phyloP scores from a whole-genome alignment of 2,113 vertebrate species.

The Podiceps cristatus region DNA sequence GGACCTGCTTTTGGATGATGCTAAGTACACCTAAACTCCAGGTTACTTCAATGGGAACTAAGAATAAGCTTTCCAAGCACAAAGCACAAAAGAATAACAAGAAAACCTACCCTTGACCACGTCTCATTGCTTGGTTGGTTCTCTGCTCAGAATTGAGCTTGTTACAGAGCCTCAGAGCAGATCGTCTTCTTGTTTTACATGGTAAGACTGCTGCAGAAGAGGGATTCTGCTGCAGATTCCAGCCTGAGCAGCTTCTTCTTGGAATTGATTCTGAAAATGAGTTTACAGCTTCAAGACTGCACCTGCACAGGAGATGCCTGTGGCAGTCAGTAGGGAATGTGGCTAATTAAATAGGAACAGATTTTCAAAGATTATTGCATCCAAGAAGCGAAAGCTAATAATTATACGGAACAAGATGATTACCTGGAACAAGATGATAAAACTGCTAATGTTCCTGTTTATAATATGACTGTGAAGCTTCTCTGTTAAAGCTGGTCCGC shows the following conservation, averaged over 20 bases:
- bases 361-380: constrained; percentile 65
- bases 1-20: neutral
- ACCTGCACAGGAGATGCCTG: constrained; percentile 67
- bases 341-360: constrained; percentile 61
- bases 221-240: constrained; percentile 19
- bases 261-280: constrained; percentile 30
- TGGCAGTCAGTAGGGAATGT: constrained; percentile 63
- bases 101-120: neutral
- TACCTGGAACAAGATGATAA: constrained; percentile 68
- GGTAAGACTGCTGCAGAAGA: neutral
- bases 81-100: neutral
- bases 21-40: neutral
- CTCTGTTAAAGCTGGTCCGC: neutral
- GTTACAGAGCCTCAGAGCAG: neutral
- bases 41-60: neutral
- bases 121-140: neutral
- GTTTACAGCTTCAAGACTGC: constrained; percentile 60
- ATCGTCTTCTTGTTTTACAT: neutral
- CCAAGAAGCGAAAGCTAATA: constrained; percentile 40
- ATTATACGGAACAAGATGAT: constrained; percentile 53
- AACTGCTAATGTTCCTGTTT: constrained; percentile 47
- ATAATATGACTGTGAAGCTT: neutral
- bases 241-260: constrained; percentile 27
- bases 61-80: neutral
- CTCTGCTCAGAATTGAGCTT: neutral